A percentile compares a stretch with the other conserved stretches of the same genome.
These are phyloP conservation scores for Rhombomys opimus DNA, from an alignment of 2,113 vertebrate genomes.

Conservation along the genomic window DNA sequence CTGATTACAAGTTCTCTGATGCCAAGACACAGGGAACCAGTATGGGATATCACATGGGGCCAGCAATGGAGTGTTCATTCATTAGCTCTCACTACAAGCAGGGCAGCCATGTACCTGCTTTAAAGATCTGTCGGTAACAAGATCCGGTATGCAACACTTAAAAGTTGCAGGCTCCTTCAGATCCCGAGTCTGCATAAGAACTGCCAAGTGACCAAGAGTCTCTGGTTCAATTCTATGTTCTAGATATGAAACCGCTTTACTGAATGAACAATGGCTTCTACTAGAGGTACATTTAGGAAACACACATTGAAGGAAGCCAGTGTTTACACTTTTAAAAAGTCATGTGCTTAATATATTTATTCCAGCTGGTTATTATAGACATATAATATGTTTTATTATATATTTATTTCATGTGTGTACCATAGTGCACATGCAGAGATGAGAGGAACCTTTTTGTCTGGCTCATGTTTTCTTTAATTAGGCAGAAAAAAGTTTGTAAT, in stretches of 20 bases:
- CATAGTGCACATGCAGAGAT: background rate
- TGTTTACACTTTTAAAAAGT: background rate
- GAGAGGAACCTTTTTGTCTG: background rate
- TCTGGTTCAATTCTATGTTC: background rate
- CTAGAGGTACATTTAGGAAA: background rate
- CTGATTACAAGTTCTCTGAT: background rate
- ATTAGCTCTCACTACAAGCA: background rate
- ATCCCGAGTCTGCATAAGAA: background rate
- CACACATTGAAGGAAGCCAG: background rate
- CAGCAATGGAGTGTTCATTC: background rate
- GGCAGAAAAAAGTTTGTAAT: background rate
- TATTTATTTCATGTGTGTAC: background rate
- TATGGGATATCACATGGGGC: background rate
- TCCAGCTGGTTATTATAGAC: background rate
- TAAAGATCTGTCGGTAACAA: conserved; percentile 30
- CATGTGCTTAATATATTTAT: background rate
- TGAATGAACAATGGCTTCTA: background rate
- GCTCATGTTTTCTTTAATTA: background rate
- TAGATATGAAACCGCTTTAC: background rate
- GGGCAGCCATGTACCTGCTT: background rate
- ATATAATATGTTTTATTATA: background rate
- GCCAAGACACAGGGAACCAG: conserved; percentile 28
- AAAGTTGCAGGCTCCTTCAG: background rate
- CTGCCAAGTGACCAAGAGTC: background rate
- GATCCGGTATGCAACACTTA: background rate